Evolutionary conservation across 2,888 invertebrate genomes (phyloP), one percentile per base, ranked within the genome.

Genomic region (Drosophila ochracea): DNA sequence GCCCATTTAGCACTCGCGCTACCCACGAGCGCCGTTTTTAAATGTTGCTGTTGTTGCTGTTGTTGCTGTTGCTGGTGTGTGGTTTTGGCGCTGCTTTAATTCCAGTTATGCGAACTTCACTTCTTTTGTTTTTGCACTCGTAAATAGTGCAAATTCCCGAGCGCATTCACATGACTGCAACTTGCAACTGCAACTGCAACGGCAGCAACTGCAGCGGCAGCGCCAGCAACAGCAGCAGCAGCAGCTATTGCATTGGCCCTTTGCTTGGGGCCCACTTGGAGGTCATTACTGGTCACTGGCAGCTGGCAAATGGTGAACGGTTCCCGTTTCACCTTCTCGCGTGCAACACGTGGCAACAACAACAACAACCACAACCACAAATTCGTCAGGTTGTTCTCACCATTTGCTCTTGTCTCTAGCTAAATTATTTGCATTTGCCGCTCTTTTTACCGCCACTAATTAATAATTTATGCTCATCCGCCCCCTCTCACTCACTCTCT

Each of bases 91-190:
- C 78, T 87, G 79, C 76, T 84, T 86, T 87, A 87, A 86, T 84
- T 87, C 86, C 87, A 88, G 89, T 88, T 89, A 89, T 89, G 87
- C 83, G 89, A 89, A 88, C 78, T 71, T 73, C 75, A 63, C 85
- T 88, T 85, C 83, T 84, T 85, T 88, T 87, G 83, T 83, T 82
- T 83, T 83, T 69, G 58, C 69, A 74, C 83, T 71, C 75, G 74
- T 82, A 85, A 84, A 76, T 79, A 85, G 81, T 81, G 86, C 80
- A 81, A 84, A 88, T 81, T 85, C 78, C 82, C 82, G 72, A 74
- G 75, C 81, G 78, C 83, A 84, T 87, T 87, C 88, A 88, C 86
- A 87, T 87, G 82, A 76, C 75, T 68, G 63, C 62, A 60, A 68
- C 63, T 58, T 68, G 68, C 80, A 70, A 54, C 61, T 31, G 62